A percentile compares a stretch with the other conserved stretches of the same genome.
Conservation (phyloP, 1,140 invertebrate genomes). For the Zaprionus nigranus region DNA sequence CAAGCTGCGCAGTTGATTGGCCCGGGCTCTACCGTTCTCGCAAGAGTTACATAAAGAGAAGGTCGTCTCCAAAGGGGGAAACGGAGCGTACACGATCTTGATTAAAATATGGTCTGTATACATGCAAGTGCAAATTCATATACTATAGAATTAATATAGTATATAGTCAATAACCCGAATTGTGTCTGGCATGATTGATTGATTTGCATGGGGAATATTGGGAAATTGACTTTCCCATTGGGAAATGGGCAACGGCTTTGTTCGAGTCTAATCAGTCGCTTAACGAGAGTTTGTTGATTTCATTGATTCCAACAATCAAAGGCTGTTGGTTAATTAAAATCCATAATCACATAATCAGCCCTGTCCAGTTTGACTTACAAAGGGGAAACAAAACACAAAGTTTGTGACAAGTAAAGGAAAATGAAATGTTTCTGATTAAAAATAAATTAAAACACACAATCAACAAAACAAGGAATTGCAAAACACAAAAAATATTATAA, state of each 20-base stretch:
- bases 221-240: constrained; percentile 13
- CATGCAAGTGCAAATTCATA: background rate
- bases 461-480: constrained; percentile 17
- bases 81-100: constrained; percentile 22
- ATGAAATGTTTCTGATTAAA: constrained; percentile 32
- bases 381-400: constrained; percentile 10
- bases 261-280: constrained; percentile 34
- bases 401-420: constrained; percentile 26
- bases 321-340: constrained; percentile 41
- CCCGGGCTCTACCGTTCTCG: constrained; percentile 16
- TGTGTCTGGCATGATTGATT: constrained; percentile 27
- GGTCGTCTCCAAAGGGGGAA: background rate
- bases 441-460: constrained; percentile 6
- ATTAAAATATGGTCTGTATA: constrained; percentile 26
- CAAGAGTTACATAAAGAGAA: constrained; percentile 48
- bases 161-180: constrained; percentile 13
- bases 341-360: constrained; percentile 12
- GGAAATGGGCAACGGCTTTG: constrained; percentile 9
- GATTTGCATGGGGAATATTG: constrained; percentile 48
- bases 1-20: constrained; percentile 56
- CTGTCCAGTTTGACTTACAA: constrained; percentile 1
- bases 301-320: constrained; percentile 36
- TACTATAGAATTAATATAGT: background rate
- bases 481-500: constrained; percentile 7
- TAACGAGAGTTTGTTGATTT: constrained; percentile 20